Conservation (phyloP, 2,888 invertebrate species). For the Caenorhabditis panamensis region DNA sequence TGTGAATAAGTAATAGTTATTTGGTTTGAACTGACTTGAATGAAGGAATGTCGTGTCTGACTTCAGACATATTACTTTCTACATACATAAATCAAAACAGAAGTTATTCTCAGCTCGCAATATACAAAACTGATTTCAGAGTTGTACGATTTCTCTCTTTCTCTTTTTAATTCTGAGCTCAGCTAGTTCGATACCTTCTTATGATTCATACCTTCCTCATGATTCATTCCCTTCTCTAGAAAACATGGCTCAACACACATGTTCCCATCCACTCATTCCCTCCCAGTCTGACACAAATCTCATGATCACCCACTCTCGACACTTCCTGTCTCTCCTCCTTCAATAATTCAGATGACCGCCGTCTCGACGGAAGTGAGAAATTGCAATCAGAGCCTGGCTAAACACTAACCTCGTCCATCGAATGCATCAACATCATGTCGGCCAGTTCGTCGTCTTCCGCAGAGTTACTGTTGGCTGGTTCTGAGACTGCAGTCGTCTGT, state of each 20-base stretch:
- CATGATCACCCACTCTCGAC: constrained; percentile 6
- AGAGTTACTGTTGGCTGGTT: constrained; percentile 24
- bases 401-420: constrained; percentile 49
- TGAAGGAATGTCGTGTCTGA: too few relatives aligned
- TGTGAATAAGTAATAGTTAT: too few relatives aligned
- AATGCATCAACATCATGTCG: constrained; percentile 55
- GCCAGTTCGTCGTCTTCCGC: constrained; percentile 59
- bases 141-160: neutral
- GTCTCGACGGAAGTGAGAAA: constrained; percentile 6
- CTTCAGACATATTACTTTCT: too few relatives aligned
- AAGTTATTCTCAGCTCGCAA: too few relatives aligned
- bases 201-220: constrained; percentile 9
- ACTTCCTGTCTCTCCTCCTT: constrained; percentile 4
- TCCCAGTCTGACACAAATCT: constrained; percentile 5
- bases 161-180: neutral
- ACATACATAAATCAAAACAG: too few relatives aligned
- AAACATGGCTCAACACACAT: neutral
- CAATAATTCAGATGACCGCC: constrained; percentile 18
- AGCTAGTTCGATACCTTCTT: neutral
- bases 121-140: too few relatives aligned
- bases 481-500: constrained; percentile 48
- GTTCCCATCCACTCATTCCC: constrained; percentile 1
- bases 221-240: neutral
- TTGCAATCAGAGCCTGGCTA: neutral
- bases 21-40: too few relatives aligned